These are phyloP conservation scores for Echinometra lucunter DNA, from an alignment of 53 echinoderm and acorn worm genomes.

Conservation along the genomic window DNA sequence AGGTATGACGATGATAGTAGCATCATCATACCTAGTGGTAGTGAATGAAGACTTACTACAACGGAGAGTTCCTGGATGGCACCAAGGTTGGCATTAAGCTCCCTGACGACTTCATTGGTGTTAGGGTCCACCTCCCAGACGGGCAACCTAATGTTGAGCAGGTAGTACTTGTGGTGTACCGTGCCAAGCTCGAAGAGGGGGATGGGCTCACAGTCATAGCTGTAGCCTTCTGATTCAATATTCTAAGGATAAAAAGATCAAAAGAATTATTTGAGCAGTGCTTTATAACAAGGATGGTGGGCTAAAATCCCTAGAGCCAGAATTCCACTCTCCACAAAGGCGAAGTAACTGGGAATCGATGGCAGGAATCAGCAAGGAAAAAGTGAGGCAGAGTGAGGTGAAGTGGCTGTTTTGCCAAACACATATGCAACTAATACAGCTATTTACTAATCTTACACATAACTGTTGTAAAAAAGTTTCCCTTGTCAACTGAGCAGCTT, in stretches of 20 bases:
- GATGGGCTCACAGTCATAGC: constrained; percentile 90
- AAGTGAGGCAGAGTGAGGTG: no score
- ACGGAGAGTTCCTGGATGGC: constrained; percentile 79
- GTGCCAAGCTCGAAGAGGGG: constrained; percentile 95
- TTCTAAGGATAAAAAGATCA: constrained; percentile 31
- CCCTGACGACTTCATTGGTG: constrained; percentile 7
- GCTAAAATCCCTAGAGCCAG: not conserved
- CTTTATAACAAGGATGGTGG: not conserved
- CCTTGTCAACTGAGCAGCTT: no score
- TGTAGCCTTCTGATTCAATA: constrained; percentile 72
- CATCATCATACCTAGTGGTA: no score
- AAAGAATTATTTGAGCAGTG: not conserved
- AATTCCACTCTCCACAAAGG: not conserved
- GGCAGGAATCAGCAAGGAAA: no score
- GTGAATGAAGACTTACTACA: constrained; percentile 89
- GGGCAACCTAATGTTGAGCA: constrained; percentile 90
- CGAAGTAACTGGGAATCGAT: no score
- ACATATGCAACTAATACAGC: no score
- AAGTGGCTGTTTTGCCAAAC: no score
- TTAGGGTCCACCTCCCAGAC: constrained; percentile 67
- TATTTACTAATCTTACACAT: no score
- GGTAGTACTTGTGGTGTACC: constrained; percentile 90
- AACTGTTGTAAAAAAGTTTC: no score
- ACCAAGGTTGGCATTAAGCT: constrained; percentile 84
- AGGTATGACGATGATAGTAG: not conserved